Percentiles rank a stretch among this genome's conserved stretches.
Conservation (phyloP, 2,888 invertebrate species). For the Xestia ashworthii region DNA sequence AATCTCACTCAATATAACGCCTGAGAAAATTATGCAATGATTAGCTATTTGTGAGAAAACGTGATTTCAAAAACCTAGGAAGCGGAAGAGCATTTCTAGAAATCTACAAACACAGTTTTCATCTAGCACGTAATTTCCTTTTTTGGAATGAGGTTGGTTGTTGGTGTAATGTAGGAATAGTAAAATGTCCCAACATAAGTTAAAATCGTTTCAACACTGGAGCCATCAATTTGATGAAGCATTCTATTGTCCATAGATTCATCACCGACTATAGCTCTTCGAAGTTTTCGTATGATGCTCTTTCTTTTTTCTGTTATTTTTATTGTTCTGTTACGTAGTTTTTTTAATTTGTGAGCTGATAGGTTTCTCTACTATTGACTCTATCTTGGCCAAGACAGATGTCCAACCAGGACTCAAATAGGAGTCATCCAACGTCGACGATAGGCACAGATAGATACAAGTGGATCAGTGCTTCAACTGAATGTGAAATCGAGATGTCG, state of each 20-base stretch:
- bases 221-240: background rate
- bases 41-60: slow-evolving; percentile 2
- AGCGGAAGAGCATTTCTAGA: background rate
- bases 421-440: background rate
- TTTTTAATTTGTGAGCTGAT: background rate
- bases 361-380: background rate
- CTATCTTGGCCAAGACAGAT: background rate
- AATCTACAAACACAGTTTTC: background rate
- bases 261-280: background rate
- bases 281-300: background rate
- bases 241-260: background rate
- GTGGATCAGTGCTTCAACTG: slow-evolving; percentile 75
- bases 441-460: slow-evolving; percentile 68
- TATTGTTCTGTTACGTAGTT: background rate
- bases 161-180: background rate
- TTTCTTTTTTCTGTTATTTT: background rate
- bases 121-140: background rate
- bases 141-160: background rate
- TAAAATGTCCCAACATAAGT: background rate
- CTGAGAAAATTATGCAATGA: slow-evolving; percentile 1
- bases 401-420: background rate
- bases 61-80: background rate
- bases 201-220: background rate
- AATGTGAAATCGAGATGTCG: slow-evolving; percentile 88
- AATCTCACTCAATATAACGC: slow-evolving; percentile 14